Evolutionary conservation across 2,888 invertebrate species (phyloP), one percentile per base, ranked within the genome.

Genomic region (Diaprepes abbreviatus): DNA sequence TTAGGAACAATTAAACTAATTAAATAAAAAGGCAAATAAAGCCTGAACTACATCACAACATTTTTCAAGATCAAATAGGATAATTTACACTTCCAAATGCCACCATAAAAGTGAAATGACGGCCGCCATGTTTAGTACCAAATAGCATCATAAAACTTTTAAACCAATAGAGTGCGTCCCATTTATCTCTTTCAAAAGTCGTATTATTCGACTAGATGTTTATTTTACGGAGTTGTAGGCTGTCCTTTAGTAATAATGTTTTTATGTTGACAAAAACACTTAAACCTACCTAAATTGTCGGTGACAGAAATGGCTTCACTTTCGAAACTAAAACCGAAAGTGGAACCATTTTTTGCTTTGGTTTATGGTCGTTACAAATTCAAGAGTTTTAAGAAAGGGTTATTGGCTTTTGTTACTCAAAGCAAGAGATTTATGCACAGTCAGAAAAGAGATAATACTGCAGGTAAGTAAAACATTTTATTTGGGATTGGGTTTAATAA

Each of bases 261-360:
- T 50, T 59, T 33, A 24, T 67, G 54, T 69, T 69, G 69, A 69
- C 64, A 69, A 48, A 58, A 55, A 64, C 69, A 64, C 55, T 69
- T 68, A 71, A 54, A 68, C 24, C 38, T 54, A 38, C 36, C 52
- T 35, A 45, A 65, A 66, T 21, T 48, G 12, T 14, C 58, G 40
- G 31, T 55, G 35, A 35, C 54, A 60, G 71, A 73, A 68, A 73
- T 73, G 73, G 73, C 64, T 62, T 73, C 71, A 71, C 70, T 71
- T 71, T 73, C 71, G 45, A 60, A 60, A 64, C 28, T 43, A 43
- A 66, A 73, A 73, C 71, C 52, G 67, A 73, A 69, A 73, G 73
- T 73, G 69, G 69, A 50, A 60, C 70, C 50, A 70, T 71, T 68
- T 60, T 68, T 71, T 66, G 66, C 43, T 16, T 48, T 35, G 28